Evolutionary conservation across 1,140 invertebrate genomes (phyloP).

Genomic region (Heterodera schachtii): DNA sequence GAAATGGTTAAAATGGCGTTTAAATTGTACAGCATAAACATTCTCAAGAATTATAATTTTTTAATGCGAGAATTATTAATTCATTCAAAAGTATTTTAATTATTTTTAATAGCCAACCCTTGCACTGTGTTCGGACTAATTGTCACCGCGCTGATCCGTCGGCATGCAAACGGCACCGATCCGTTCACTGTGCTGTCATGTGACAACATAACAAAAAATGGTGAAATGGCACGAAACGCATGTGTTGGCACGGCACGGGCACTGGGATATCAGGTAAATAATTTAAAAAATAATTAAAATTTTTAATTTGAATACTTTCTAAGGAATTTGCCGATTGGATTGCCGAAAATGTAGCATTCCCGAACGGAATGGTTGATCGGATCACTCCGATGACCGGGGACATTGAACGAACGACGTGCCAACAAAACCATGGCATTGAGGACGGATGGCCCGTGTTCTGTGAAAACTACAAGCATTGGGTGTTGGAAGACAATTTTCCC

Average conservation of each 20-base stretch:
- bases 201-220: not conserved
- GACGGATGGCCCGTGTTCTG: slow-evolving; percentile 13
- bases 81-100: no score
- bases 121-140: slow-evolving; percentile 1
- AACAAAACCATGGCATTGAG: slow-evolving; percentile 1
- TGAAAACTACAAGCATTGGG: slow-evolving; percentile 9
- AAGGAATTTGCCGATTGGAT: not conserved
- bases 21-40: no score
- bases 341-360: not conserved
- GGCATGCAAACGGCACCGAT: not conserved
- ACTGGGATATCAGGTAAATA: not conserved
- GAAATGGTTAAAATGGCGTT: no score
- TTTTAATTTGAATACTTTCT: not conserved
- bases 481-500: not conserved
- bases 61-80: no score
- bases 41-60: no score
- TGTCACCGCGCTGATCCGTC: not conserved
- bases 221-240: not conserved
- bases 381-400: slow-evolving; percentile 3
- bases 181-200: slow-evolving; percentile 11
- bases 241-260: not conserved
- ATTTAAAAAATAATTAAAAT: no score
- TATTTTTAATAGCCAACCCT: not conserved
- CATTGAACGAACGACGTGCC: not conserved
- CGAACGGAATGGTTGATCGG: slow-evolving; percentile 13